Evolutionary conservation across 2,113 vertebrate species (phyloP), one percentile per base, ranked within the genome.

Genomic region (Anoura caudifer): DNA sequence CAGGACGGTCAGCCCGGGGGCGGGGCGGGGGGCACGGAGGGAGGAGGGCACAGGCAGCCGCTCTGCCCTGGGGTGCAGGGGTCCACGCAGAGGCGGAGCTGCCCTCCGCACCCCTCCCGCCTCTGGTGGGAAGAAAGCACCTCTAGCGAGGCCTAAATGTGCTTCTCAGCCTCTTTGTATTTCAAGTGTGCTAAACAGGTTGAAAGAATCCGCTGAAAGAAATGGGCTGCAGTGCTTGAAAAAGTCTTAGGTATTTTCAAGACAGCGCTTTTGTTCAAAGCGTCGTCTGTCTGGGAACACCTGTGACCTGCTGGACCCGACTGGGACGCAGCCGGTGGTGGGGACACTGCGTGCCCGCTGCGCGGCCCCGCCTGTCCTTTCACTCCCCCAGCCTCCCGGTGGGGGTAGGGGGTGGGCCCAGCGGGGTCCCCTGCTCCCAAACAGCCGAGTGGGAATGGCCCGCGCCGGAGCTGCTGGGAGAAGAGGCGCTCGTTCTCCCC

Each of bases 291-390:
- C 59, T 91, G 98, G 98, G 98, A 98, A 98, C 98, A 98, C 98
- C 98, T 98, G 98, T 98, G 98, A 98, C 97, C 97, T 98, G 98
- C 96, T 47, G 97, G 96, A 88, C 98, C 98, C 98, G 98, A 98
- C 98, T 98, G 98, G 98, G 98, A 98, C 98, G 98, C 98, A 98
- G 98, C 98, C 98, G 98, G 47, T 3, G 47, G 98, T 89, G 95
- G 76, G 52, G 95, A 97, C 98, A 98, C 98, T 98, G 98, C 98
- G 97, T 84, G 96, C 72, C 72, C 47, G 77, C 92, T 75, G 12
- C 13, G 38, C 0, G 22, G 38, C 54, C 88, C 76, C n/a, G 19
- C 94, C 76, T 96, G 95, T 89, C 95, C 97, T 95, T 90, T 90
- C 94, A 31, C 87, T 75, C 69, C 83, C 84, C 43, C 75, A 92